These are phyloP conservation scores for Agonopterix heracliana DNA, from an alignment of 2,888 invertebrate species.

Conservation along the genomic window DNA sequence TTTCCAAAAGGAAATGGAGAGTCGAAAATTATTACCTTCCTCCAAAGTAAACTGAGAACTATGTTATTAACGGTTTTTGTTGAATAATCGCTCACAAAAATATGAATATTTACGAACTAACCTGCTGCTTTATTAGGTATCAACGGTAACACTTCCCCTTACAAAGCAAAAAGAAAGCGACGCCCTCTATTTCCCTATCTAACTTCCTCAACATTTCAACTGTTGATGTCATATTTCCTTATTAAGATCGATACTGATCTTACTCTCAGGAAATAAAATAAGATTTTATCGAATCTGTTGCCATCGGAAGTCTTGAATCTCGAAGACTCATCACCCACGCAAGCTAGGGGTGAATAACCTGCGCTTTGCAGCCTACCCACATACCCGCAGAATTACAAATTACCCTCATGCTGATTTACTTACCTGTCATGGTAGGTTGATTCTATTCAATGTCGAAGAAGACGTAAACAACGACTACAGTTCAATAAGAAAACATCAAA, in stretches of 20 bases:
- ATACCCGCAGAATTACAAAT: conserved; percentile 13
- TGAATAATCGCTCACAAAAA: too few relatives aligned
- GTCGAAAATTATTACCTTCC: too few relatives aligned
- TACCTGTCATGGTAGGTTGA: not conserved
- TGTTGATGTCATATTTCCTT: conserved; percentile 3
- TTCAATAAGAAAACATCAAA: not conserved
- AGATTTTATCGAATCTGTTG: conserved; percentile 9
- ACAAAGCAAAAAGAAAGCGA: too few relatives aligned
- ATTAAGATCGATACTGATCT: not conserved
- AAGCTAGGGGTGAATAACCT: conserved; percentile 41
- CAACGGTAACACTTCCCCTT: too few relatives aligned
- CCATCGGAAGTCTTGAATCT: conserved; percentile 15
- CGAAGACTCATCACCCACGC: conserved; percentile 31
- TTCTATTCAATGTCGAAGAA: not conserved
- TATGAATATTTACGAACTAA: too few relatives aligned
- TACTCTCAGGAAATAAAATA: conserved; percentile 8
- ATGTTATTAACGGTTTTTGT: too few relatives aligned
- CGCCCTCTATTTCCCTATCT: too few relatives aligned
- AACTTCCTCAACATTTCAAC: not conserved
- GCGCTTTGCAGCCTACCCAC: conserved; percentile 46
- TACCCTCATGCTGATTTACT: conserved; percentile 3
- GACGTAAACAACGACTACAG: not conserved
- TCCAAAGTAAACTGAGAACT: too few relatives aligned
- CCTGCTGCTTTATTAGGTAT: too few relatives aligned
- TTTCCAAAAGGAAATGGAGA: too few relatives aligned